Evolutionary conservation across 2,888 invertebrate genomes (phyloP).

Genomic region (Micropterix aruncella): DNA sequence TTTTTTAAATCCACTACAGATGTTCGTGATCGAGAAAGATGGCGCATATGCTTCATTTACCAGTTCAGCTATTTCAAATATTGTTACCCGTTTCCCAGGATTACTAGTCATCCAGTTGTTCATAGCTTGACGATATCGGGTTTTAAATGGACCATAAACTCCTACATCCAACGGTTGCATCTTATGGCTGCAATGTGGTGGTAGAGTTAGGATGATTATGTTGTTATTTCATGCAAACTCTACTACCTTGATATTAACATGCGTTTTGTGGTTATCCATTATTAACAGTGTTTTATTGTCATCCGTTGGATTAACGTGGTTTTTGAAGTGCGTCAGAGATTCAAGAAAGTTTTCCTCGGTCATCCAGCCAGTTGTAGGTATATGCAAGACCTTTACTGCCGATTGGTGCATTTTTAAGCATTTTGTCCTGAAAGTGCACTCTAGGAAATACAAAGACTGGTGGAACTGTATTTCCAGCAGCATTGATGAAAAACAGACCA

Average conservation of each 20-base stretch:
- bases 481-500: constrained; percentile 1
- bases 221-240: too few species aligned
- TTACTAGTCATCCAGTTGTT: constrained; percentile 3
- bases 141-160: constrained; percentile 1
- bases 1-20: not conserved
- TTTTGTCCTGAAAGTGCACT: not conserved
- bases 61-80: not conserved
- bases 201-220: too few species aligned
- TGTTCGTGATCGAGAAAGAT: constrained; percentile 4
- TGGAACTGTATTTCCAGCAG: not conserved
- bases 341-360: too few species aligned
- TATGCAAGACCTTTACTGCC: constrained; percentile 1
- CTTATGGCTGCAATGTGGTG: too few species aligned
- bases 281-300: too few species aligned
- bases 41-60: constrained; percentile 7
- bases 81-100: constrained; percentile 1
- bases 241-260: too few species aligned
- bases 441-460: too few species aligned
- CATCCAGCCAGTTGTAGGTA: not conserved
- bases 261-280: too few species aligned
- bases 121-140: not conserved
- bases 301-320: too few species aligned
- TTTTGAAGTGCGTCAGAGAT: too few species aligned
- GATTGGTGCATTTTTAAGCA: constrained; percentile 1
- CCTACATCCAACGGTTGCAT: too few species aligned